Conservation (phyloP, 2,113 vertebrate species). For the Brachypteracias leptosomus region DNA sequence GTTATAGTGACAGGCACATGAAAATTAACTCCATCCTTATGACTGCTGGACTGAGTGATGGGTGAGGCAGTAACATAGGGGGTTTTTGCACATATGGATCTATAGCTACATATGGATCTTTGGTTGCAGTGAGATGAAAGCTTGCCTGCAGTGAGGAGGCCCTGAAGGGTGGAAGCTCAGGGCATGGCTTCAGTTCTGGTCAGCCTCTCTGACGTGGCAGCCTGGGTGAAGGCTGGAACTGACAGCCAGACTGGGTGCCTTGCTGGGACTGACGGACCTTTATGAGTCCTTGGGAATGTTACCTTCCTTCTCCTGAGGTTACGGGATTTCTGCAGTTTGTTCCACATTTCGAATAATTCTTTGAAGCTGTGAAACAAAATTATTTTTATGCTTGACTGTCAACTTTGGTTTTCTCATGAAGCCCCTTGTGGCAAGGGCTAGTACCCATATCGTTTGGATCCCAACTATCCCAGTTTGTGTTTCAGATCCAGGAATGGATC, state of each 20-base stretch:
- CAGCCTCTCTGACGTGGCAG: neutral
- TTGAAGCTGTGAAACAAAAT: neutral
- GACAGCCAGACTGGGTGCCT: neutral
- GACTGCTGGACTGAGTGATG: neutral
- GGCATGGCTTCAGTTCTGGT: neutral
- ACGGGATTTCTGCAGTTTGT: neutral
- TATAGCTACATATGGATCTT: neutral
- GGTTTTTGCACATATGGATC: neutral
- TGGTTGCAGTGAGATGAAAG: neutral
- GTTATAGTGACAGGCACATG: neutral
- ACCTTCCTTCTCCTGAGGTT: neutral
- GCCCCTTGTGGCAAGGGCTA: neutral
- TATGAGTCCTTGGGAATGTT: too few species aligned
- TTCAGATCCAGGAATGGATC: neutral
- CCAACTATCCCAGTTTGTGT: neutral
- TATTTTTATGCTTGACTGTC: neutral
- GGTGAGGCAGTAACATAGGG: neutral
- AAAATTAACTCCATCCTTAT: neutral
- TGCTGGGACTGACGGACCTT: fast-evolving
- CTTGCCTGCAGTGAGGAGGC: neutral
- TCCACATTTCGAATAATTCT: neutral
- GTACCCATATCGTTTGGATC: neutral
- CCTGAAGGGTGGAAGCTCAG: neutral
- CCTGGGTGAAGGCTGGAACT: neutral
- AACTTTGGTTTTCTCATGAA: neutral